These are phyloP conservation scores for Acleris holmiana DNA, from an alignment of 2,888 invertebrate species.

Conservation along the genomic window DNA sequence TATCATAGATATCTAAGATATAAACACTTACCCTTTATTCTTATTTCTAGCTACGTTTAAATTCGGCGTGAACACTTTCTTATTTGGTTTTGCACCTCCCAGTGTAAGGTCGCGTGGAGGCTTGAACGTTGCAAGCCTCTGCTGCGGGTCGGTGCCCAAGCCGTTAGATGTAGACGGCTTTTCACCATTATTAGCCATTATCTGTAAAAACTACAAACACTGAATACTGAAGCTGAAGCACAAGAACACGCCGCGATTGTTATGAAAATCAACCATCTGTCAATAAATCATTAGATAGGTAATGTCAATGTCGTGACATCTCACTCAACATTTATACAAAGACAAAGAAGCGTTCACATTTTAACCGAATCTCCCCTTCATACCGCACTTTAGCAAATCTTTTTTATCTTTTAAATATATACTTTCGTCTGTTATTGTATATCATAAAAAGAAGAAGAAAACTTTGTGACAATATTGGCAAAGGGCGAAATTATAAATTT, in stretches of 20 bases:
- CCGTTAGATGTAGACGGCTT: slow-evolving; percentile 62
- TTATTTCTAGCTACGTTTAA: slow-evolving; percentile 86
- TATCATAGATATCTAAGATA: neutral
- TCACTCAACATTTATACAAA: too few relatives aligned
- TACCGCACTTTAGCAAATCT: too few relatives aligned
- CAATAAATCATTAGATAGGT: too few relatives aligned
- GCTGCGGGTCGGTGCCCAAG: slow-evolving; percentile 61
- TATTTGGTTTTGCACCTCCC: slow-evolving; percentile 77
- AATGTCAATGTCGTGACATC: too few relatives aligned
- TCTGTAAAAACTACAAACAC: slow-evolving; percentile 5
- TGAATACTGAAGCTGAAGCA: neutral
- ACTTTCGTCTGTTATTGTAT: too few relatives aligned
- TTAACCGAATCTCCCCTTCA: too few relatives aligned
- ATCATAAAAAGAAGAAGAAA: too few relatives aligned
- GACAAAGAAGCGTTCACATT: too few relatives aligned
- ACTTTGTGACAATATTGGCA: too few relatives aligned
- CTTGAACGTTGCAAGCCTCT: slow-evolving; percentile 79
- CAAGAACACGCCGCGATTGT: slow-evolving; percentile 6
- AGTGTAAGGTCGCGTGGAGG: slow-evolving; percentile 84
- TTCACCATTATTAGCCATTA: slow-evolving; percentile 65
- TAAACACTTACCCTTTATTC: slow-evolving; percentile 71
- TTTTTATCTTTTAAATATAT: too few relatives aligned
- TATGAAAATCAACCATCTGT: slow-evolving; percentile 5
- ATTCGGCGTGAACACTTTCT: slow-evolving; percentile 86
- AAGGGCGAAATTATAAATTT: too few relatives aligned